These are phyloP conservation scores for Acrocephalus kingi DNA, from an alignment of 2,113 vertebrate species.

Conservation along the genomic window DNA sequence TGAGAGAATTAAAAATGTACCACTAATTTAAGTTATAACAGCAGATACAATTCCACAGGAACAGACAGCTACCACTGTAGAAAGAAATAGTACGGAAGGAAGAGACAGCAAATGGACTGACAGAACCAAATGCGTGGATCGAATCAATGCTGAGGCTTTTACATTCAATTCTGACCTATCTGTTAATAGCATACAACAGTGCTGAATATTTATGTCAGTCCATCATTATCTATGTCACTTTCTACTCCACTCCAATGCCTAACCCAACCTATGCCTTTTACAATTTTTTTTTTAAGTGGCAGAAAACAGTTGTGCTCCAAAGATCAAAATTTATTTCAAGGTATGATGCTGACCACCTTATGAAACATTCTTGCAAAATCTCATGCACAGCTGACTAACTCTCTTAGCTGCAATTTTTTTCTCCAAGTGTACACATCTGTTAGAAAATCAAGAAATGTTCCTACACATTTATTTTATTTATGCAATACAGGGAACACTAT, in stretches of 20 bases:
- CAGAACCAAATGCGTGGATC: background rate
- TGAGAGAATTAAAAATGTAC: background rate
- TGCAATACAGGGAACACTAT: background rate
- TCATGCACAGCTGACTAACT: fast-evolving
- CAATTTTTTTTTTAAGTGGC: background rate
- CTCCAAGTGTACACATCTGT: background rate
- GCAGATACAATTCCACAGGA: background rate
- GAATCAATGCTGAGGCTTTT: background rate
- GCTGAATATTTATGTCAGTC: background rate
- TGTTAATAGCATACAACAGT: fast-evolving
- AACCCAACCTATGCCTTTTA: background rate
- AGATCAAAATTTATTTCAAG: background rate
- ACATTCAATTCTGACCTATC: background rate
- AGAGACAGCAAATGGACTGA: background rate
- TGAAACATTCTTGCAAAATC: background rate
- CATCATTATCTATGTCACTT: background rate
- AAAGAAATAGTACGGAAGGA: fast-evolving
- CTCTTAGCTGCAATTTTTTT: background rate
- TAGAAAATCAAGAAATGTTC: background rate
- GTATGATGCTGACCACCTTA: background rate
- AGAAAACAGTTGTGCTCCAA: background rate
- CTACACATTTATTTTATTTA: background rate
- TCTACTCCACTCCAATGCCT: background rate
- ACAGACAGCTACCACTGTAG: background rate
- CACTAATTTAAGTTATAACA: background rate